These are phyloP conservation scores for Drosophila anomelani DNA, from an alignment of 2,888 invertebrate species.

Conservation along the genomic window DNA sequence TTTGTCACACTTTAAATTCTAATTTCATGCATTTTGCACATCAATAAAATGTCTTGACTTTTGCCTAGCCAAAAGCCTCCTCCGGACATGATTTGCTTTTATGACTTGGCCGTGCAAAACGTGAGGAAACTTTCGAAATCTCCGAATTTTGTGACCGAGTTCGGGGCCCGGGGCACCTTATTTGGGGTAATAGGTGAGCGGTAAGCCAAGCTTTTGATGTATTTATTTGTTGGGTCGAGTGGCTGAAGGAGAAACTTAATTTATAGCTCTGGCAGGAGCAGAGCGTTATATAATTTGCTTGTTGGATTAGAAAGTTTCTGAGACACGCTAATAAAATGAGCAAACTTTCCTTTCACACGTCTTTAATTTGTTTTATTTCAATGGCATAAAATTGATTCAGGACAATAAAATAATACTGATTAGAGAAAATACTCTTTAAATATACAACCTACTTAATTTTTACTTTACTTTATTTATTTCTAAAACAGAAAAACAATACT, in stretches of 20 bases:
- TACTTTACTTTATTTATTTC: too few species aligned
- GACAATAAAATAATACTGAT: neutral
- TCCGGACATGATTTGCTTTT: slow-evolving; percentile 67
- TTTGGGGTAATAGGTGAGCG: slow-evolving; percentile 23
- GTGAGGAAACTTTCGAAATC: slow-evolving; percentile 63
- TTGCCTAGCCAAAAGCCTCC: slow-evolving; percentile 29
- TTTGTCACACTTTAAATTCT: slow-evolving; percentile 70
- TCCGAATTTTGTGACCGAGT: neutral
- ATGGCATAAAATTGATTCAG: too few species aligned
- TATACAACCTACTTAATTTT: too few species aligned
- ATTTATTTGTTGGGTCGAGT: slow-evolving; percentile 34
- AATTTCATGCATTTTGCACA: slow-evolving; percentile 82
- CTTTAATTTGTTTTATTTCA: slow-evolving; percentile 3
- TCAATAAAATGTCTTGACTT: slow-evolving; percentile 68
- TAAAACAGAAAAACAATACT: neutral
- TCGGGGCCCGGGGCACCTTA: slow-evolving; percentile 15
- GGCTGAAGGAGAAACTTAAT: slow-evolving; percentile 27
- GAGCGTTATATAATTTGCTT: slow-evolving; percentile 10
- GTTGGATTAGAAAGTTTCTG: neutral
- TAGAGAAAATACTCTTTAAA: neutral
- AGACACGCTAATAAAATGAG: slow-evolving; percentile 7
- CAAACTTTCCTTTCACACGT: slow-evolving; percentile 3
- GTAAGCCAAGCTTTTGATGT: slow-evolving; percentile 47
- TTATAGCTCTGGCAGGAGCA: slow-evolving; percentile 17
- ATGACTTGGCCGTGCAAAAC: slow-evolving; percentile 59